These are phyloP conservation scores for Akabosia matsudoensis DNA, from an alignment of 1,140 invertebrate species.

Conservation along the genomic window DNA sequence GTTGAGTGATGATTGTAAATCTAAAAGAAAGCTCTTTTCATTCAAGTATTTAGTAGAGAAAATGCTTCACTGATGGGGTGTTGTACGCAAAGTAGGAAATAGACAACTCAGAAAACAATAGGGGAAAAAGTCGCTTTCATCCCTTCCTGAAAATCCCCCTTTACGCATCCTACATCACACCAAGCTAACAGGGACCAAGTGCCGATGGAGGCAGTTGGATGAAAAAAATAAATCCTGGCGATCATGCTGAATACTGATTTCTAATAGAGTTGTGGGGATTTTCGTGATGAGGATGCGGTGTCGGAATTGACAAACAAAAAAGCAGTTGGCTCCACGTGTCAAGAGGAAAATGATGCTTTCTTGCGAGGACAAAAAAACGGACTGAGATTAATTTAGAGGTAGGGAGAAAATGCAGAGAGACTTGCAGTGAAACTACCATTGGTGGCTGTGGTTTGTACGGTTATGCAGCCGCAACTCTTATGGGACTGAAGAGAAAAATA, in stretches of 20 bases:
- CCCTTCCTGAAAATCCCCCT: too few species aligned
- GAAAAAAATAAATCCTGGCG: not conserved
- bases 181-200: too few species aligned
- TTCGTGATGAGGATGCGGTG: not conserved
- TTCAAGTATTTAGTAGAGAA: too few species aligned
- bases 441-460: too few species aligned
- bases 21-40: too few species aligned
- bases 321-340: slow-evolving; percentile 17
- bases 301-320: not conserved
- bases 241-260: slow-evolving; percentile 19
- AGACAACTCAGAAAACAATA: too few species aligned
- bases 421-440: not conserved
- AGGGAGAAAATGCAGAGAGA: not conserved
- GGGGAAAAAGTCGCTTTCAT: too few species aligned
- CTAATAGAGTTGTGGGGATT: not conserved
- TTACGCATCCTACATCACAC: too few species aligned
- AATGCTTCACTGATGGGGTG: too few species aligned
- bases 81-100: too few species aligned
- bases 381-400: not conserved
- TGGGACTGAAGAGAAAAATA: not conserved
- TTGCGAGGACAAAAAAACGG: not conserved
- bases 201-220: not conserved
- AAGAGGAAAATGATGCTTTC: not conserved
- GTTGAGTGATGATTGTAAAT: not conserved
- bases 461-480: not conserved